Evolutionary conservation across 2,797 vertebrate genomes (phyloP).

Genomic region (Sciurus vulgaris): DNA sequence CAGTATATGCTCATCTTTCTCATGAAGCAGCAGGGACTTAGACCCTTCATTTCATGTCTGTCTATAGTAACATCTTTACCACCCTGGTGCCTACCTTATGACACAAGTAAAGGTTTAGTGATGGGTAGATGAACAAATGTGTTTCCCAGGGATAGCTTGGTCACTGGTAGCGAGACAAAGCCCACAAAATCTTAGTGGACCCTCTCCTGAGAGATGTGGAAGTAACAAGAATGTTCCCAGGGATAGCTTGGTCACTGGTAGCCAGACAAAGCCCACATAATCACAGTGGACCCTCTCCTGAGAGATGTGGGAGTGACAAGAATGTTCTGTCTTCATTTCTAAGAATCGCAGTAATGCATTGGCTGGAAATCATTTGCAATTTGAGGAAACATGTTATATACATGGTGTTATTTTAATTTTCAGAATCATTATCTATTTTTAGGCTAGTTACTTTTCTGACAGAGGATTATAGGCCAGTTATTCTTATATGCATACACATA

Average conservation of each 20-base stretch:
- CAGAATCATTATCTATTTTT: conserved; percentile 26
- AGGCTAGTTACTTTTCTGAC: not conserved
- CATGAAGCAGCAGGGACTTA: not conserved
- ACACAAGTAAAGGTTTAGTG: not conserved
- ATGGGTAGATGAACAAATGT: conserved; percentile 13
- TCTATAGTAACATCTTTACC: not conserved
- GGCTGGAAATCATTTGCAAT: not conserved
- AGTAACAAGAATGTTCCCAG: not conserved
- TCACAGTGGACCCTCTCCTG: not conserved
- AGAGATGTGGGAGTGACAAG: not conserved
- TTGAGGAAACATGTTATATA: conserved; percentile 45
- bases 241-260: not conserved
- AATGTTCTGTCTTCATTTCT: conserved; percentile 2
- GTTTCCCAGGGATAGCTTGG: not conserved
- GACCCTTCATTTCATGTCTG: not conserved
- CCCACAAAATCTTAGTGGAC: not conserved
- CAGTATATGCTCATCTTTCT: not conserved
- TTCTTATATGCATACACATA: not conserved
- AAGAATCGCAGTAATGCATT: conserved; percentile 1
- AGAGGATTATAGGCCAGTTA: not conserved
- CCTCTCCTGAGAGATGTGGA: not conserved
- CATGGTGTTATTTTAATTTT: conserved; percentile 29
- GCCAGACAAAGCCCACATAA: not conserved
- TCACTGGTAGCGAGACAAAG: not conserved
- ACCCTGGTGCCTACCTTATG: not conserved